Base-by-base conservation (phyloP, 2,797 vertebrate species). In the Craterocephalus amniculus region DNA sequence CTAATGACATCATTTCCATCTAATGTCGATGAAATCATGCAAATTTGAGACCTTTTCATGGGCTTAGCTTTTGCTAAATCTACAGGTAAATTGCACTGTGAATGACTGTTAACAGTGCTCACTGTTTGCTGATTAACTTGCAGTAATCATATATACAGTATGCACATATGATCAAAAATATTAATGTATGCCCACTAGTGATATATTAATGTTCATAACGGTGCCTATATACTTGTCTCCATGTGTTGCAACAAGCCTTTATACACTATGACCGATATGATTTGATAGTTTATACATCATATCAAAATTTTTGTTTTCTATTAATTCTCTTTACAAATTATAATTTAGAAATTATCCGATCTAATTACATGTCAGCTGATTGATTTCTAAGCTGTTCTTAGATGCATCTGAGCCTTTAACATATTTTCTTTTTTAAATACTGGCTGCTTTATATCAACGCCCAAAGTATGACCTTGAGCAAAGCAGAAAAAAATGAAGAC, bases 401-500 rank as follows among this genome's bases (percentile, higher is more conserved):
- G 29, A 11, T 54, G 7, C 2, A 26, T 12, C 18, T 20, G 29
- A 36, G 22, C 48, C 48, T 51, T 48, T 11, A 26, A 40, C 52
- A 6, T 0, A 38, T 64, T 54, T 55, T 4, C 6, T 55, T 51
- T 13, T 2, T n/a, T 6, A 36, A 55, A 6, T 26, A 57, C 45
- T 49, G n/a, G n/a, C 45, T 49, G 48, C 27, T 10, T 70, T 10
- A 45, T 20, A 45, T 45, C 40, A 40, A 36, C 36, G 27, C 16
- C 51, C 9, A 24, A 3, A 31, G 71, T 20, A 11, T 12, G 31
- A 64, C 27, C 20, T 52, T 9, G 54, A 35, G 34, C 52, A 54
- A 38, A 24, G 54, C 27, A 3, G 13, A 32, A 10, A 29, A 58
- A 54, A 10, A n/a, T 14, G 52, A 68, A 80, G 35, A 12, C 45